Conservation (phyloP, 2,888 invertebrate species). For the Tuberolachnus salignus region DNA sequence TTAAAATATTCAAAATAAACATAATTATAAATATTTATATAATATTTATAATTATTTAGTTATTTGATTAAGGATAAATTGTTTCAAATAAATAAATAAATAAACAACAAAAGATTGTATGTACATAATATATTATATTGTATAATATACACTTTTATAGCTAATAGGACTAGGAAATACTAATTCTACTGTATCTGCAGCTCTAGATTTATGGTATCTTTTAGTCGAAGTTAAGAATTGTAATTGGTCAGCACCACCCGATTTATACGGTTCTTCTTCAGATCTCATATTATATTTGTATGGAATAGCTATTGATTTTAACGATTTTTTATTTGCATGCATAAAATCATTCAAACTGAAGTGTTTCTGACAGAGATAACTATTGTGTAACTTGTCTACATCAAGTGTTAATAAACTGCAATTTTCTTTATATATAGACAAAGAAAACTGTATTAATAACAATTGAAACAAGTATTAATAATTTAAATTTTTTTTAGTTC, state of each 20-base stretch:
- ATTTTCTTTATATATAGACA: slow-evolving; percentile 5
- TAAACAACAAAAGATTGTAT: background rate
- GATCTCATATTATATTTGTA: background rate
- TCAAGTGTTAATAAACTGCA: background rate
- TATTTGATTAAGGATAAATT: background rate
- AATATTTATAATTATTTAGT: slow-evolving; percentile 7
- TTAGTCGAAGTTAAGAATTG: background rate
- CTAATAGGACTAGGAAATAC: background rate
- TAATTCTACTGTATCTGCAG: background rate
- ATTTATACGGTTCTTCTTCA: background rate
- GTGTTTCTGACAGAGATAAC: background rate
- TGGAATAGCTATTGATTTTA: background rate
- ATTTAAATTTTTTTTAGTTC: background rate
- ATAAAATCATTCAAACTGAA: background rate
- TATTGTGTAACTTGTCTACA: slow-evolving; percentile 1
- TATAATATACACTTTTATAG: background rate
- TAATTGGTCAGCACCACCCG: background rate
- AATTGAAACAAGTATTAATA: background rate
- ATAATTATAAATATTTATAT: no score
- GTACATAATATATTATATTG: background rate
- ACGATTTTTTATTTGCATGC: background rate
- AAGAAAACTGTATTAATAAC: background rate
- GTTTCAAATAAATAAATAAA: slow-evolving; percentile 1
- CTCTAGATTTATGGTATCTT: background rate
- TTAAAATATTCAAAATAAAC: no score